Evolutionary conservation across 37 sponge, comb jelly and placozoan species (phyloP).

Genomic region (Cliona cf. orientalis): DNA sequence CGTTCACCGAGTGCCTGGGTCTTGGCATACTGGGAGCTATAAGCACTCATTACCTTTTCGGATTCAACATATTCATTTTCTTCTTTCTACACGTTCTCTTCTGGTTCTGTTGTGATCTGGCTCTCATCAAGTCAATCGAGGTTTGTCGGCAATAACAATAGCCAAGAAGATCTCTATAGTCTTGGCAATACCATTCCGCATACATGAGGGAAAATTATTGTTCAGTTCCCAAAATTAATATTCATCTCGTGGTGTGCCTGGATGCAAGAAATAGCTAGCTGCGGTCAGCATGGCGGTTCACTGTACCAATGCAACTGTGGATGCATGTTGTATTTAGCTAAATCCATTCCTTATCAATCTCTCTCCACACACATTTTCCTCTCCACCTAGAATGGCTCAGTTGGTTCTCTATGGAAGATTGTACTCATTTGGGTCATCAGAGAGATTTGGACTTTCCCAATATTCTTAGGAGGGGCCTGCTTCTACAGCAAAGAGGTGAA

Average conservation of each 20-base stretch:
- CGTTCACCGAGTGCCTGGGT: conserved; percentile 77
- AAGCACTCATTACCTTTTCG: conserved; percentile 14
- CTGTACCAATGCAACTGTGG: too few relatives aligned
- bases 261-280: too few relatives aligned
- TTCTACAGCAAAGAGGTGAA: conserved; percentile 57
- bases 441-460: conserved; percentile 64
- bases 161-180: too few relatives aligned
- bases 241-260: too few relatives aligned
- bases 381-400: conserved; percentile 51
- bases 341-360: neutral
- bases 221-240: too few relatives aligned
- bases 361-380: neutral
- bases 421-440: conserved; percentile 70
- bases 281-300: too few relatives aligned
- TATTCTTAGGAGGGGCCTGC: conserved; percentile 55
- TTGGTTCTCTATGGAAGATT: conserved; percentile 37
- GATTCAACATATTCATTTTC: conserved; percentile 6
- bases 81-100: conserved; percentile 8
- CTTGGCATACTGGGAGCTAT: conserved; percentile 52
- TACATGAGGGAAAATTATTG: too few relatives aligned
- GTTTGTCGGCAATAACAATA: too few relatives aligned
- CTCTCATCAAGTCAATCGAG: conserved; percentile 23
- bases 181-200: too few relatives aligned
- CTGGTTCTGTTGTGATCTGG: conserved; percentile 41
- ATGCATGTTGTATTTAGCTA: neutral